A percentile compares a stretch with the other conserved stretches of the same genome.
phyloP scores from a whole-genome alignment of 2,888 invertebrate genomes.

The Mesodorylaimus sp. region DNA sequence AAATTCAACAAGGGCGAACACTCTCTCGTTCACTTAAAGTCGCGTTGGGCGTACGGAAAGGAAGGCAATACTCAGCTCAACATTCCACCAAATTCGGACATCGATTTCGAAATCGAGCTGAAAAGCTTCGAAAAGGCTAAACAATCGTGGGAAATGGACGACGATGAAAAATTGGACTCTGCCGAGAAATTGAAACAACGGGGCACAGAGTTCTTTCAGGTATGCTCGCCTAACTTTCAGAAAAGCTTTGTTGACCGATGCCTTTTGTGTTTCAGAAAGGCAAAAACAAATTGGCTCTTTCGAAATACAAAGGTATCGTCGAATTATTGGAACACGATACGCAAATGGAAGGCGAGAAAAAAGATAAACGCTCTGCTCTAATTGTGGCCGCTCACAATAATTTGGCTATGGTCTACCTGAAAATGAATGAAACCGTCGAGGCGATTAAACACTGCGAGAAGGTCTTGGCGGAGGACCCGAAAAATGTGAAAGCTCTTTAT shows the following conservation, averaged over 20 bases:
- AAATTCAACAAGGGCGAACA: slow-evolving; percentile 63
- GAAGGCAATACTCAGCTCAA: slow-evolving; percentile 48
- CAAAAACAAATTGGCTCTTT: slow-evolving; percentile 57
- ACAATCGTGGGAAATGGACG: slow-evolving; percentile 62
- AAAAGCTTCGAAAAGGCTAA: slow-evolving; percentile 65
- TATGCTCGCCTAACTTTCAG: too few relatives aligned
- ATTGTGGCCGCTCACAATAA: slow-evolving; percentile 48
- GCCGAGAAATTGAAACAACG: slow-evolving; percentile 66
- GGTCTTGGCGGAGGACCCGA: slow-evolving; percentile 52
- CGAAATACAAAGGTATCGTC: slow-evolving; percentile 63
- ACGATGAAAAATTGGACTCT: slow-evolving; percentile 57
- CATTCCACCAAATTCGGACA: slow-evolving; percentile 56
- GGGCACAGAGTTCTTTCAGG: slow-evolving; percentile 72
- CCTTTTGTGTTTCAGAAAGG: slow-evolving; percentile 32
- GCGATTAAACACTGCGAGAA: slow-evolving; percentile 55
- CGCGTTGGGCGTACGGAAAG: slow-evolving; percentile 60
- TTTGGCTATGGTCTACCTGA: slow-evolving; percentile 59
- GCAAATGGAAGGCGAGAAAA: slow-evolving; percentile 15
- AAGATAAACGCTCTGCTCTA: slow-evolving; percentile 11
- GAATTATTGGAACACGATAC: slow-evolving; percentile 44
- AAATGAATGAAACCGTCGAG: slow-evolving; percentile 49
- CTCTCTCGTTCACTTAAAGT: slow-evolving; percentile 38
- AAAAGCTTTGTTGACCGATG: not conserved
- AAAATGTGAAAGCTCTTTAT: slow-evolving; percentile 72
- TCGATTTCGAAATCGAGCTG: slow-evolving; percentile 62